Percentiles rank a stretch among this genome's conserved stretches.
phyloP scores from a whole-genome alignment of 2,797 vertebrate genomes.

The Gymnoscopelus microlampas region DNA sequence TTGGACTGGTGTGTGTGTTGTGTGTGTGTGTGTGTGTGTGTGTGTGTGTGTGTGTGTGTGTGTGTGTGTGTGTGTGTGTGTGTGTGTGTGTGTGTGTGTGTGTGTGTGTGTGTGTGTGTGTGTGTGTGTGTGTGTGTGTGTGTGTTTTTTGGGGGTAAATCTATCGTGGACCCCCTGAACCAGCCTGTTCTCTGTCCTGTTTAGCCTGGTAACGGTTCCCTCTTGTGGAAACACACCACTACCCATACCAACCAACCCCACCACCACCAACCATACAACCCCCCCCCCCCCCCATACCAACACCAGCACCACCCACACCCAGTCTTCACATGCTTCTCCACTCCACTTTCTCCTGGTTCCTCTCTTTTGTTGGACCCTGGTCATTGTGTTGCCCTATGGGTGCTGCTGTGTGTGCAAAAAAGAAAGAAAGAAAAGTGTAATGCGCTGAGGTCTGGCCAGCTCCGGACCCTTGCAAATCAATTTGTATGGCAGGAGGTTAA shows the following conservation, averaged over 20 bases:
- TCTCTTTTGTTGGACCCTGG: constrained; percentile 81
- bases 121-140: constrained; percentile 10
- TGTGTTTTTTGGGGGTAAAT: constrained; percentile 25
- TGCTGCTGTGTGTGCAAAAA: constrained; percentile 87
- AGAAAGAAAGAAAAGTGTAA: constrained; percentile 28
- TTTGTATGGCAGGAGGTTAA: constrained; percentile 75
- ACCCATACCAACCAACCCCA: constrained; percentile 8
- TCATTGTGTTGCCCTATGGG: constrained; percentile 81
- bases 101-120: constrained; percentile 12
- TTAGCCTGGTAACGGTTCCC: constrained; percentile 56
- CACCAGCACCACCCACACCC: constrained; percentile 5
- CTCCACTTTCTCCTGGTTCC: constrained; percentile 35
- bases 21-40: background rate
- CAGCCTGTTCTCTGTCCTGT: constrained; percentile 87
- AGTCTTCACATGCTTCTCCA: background rate
- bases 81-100: constrained; percentile 3
- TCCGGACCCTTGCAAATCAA: constrained; percentile 95
- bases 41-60: constrained; percentile 26
- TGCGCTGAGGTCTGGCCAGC: constrained; percentile 82
- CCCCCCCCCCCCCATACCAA: constrained; percentile 30
- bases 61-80: constrained; percentile 15
- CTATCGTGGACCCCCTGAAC: constrained; percentile 88
- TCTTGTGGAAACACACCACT: too few relatives aligned
- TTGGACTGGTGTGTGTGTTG: constrained; percentile 7
- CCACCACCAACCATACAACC: background rate